Base-by-base conservation (phyloP, 2,797 vertebrate species). In the Merluccius polli region DNA sequence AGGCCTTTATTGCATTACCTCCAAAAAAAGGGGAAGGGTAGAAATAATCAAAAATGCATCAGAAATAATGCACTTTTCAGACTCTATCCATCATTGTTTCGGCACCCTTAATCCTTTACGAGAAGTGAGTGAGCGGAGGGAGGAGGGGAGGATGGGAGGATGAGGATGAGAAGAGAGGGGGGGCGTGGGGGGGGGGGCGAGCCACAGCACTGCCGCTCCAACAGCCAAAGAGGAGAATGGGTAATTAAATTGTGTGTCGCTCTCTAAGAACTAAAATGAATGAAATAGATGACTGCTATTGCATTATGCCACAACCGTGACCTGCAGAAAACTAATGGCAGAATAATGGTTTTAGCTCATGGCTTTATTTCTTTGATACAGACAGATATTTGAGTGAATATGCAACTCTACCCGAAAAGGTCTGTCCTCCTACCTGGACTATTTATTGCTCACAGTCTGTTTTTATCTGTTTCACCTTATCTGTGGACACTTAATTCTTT, bases 81-180 rank as follows among this genome's bases (percentile, higher is more conserved):
- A 94, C 91, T 94, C 91, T 92, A 94, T 94, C 93, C 93, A 94
- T 94, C 93, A 94, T 93, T 92, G 90, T 93, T 93, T 94, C 92
- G 80, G 87, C 92, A 93, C 92, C 89, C 89, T 89, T 84, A 67
- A 89, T 93, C 90, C 89, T 93, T 93, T 93, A 93, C 90, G 86
- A 92, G 90, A 92, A 91, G 88, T 87, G 89, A 90, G 90, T 83
- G 88, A 89, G 88, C 11, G 69, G 75, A 70, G 85, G 89, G 85
- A 83, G 86, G 59, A 9, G 59, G 59, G n/a, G 59, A 59, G 1
- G n/a, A 13, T 0, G 59, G 59, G 59, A 4, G 59, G 24, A 11
- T 1, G 59, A 9, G 21, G 52, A 9, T 0, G 24, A 38, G 36
- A 10, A 10, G 36, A 38, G 59, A 5, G 59, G 59, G 59, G 24